Base-by-base conservation (phyloP, 2,888 invertebrate genomes). In the Drosophila mulleri region DNA sequence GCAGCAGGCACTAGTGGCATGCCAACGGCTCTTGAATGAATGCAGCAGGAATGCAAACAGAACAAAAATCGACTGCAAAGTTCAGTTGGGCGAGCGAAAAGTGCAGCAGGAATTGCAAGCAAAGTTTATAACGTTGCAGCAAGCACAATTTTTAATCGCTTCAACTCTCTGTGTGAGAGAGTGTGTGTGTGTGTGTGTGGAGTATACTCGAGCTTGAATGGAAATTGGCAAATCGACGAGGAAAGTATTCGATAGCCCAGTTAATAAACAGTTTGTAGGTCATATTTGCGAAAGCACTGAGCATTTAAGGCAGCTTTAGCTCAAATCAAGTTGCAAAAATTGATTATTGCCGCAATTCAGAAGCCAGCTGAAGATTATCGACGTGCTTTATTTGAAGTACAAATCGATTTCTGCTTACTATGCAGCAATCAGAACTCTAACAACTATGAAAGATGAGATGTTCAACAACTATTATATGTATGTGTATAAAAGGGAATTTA, bases 71-170 rank as follows among this genome's bases (percentile, higher is more conserved):
- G 14, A 35, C 3, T 5, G 12, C 26, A 23, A 16, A 37, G 16
- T 16, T 11, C 18, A 37, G 52, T 53, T 23, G 52, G 23, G 16
- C 20, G 18, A 37, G 52, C 1, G 4, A 20, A 26, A 53, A 58
- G 16, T 65, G 35, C 18, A 14, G 14, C 32, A 48, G 29, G 42
- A 80, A 56, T 16, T 0, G 23, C 20, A 29, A 12, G 32, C 37
- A 29, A 26, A 39, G 14, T 67, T 67, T 41, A 35, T 41, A 35
- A 20, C 35, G 52, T 52, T 50, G 50, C 53, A 56, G 3, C 60
- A 67, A 39, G 58, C 63, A 56, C 50, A 69, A 18, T 59, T 79
- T 56, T 75, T 80, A 82, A 80, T 85, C 79, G 79, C 23, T 48
- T 20, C n/a, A 41, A 35, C 48, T 8, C 18, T 9, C 18, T 53